Conservation (phyloP, 2,888 invertebrate species). For the Laothoe populi region DNA sequence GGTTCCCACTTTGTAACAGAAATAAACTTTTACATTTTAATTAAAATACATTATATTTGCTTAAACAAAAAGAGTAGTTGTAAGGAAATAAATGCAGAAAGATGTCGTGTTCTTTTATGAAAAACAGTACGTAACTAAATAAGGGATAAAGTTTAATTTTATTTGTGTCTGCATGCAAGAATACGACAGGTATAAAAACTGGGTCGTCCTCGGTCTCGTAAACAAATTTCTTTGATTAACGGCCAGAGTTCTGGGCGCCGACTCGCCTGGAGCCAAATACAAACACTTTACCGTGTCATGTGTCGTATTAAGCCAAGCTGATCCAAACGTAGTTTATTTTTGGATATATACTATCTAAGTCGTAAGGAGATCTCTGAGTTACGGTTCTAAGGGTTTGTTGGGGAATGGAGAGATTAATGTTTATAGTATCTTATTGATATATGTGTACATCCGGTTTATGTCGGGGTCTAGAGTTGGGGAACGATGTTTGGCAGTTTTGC, state of each 20-base stretch:
- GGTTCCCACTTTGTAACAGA: too few species aligned
- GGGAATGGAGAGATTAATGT: background rate
- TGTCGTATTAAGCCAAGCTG: conserved; percentile 17
- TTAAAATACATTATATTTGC: background rate
- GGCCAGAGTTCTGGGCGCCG: conserved; percentile 49
- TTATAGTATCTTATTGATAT: too few species aligned
- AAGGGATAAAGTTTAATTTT: conserved; percentile 24
- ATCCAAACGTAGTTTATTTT: background rate
- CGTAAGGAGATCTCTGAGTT: background rate
- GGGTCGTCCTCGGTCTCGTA: conserved; percentile 50
- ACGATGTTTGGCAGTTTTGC: too few species aligned
- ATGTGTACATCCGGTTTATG: too few species aligned
- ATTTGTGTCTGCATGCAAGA: conserved; percentile 35
- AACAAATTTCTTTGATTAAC: conserved; percentile 60
- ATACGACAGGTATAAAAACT: conserved; percentile 51
- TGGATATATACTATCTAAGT: background rate
- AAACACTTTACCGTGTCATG: conserved; percentile 42
- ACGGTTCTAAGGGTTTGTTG: background rate
- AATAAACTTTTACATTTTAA: background rate
- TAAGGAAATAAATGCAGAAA: background rate
- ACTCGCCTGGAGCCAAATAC: conserved; percentile 52
- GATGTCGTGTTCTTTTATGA: background rate
- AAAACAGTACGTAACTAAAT: background rate
- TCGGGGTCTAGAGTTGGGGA: too few species aligned
- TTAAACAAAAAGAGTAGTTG: background rate